These are phyloP conservation scores for Chromobotia macracanthus DNA, from an alignment of 2,797 vertebrate genomes.

Conservation along the genomic window DNA sequence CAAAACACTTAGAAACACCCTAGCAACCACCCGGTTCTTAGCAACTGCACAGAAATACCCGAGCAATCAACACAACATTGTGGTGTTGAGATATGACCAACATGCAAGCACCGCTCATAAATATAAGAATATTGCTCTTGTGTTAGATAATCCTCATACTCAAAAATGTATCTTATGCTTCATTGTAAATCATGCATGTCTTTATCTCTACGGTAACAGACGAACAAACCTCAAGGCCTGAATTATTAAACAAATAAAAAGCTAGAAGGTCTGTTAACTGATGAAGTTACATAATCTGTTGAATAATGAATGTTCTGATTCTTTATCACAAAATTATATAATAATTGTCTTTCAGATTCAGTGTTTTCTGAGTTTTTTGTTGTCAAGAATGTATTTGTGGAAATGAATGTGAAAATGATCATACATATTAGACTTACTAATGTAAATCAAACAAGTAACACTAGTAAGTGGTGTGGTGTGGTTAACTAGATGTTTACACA, in stretches of 20 bases:
- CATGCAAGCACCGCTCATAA: not conserved
- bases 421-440: too few species aligned
- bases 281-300: conserved; percentile 43
- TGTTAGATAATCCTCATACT: too few species aligned
- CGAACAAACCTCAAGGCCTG: conserved; percentile 28
- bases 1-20: too few species aligned
- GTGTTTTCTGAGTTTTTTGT: not conserved
- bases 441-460: too few species aligned
- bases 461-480: not conserved
- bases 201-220: conserved; percentile 48
- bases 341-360: conserved; percentile 29
- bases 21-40: too few species aligned
- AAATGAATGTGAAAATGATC: too few species aligned
- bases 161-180: too few species aligned
- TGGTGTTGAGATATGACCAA: not conserved
- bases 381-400: not conserved
- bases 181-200: not conserved
- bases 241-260: conserved; percentile 35
- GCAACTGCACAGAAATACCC: too few species aligned
- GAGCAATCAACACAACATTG: too few species aligned
- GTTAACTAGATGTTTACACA: too few species aligned
- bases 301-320: conserved; percentile 42
- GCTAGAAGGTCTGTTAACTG: conserved; percentile 43
- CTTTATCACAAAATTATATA: conserved; percentile 7
- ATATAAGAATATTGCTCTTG: not conserved